Evolutionary conservation across 2,113 vertebrate genomes (phyloP).

Genomic region (Microtus richardsoni): DNA sequence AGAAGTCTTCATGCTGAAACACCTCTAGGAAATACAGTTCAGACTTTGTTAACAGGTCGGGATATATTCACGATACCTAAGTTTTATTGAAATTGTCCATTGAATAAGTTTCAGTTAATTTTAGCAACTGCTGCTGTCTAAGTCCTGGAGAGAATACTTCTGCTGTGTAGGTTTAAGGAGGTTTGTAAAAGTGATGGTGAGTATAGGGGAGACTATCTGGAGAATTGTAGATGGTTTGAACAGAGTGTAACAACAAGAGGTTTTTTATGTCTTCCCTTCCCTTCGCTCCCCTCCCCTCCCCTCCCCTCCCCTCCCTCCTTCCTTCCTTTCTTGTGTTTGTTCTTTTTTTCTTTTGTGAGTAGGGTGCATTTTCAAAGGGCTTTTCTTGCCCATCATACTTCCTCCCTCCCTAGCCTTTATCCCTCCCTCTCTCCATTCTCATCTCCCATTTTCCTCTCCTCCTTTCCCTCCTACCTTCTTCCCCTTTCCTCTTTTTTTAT

Average conservation of each 20-base stretch:
- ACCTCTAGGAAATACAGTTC: neutral
- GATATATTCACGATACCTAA: neutral
- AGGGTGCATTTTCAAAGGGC: neutral
- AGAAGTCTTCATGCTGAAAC: neutral
- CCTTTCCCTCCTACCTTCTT: neutral
- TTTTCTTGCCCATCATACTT: neutral
- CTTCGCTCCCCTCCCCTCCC: accelerated
- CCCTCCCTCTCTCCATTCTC: neutral
- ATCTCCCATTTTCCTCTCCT: neutral
- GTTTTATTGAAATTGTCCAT: neutral
- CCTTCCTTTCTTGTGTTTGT: too few relatives aligned
- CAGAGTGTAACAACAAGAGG: too few relatives aligned
- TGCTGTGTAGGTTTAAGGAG: neutral
- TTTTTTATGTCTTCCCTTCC: too few relatives aligned
- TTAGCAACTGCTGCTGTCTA: constrained; percentile 33
- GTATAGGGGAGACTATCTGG: neutral
- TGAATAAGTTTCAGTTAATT: neutral
- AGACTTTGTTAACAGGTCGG: constrained; percentile 6
- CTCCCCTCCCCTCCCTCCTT: too few relatives aligned
- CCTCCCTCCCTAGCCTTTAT: too few relatives aligned
- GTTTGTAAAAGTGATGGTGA: neutral
- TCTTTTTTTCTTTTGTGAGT: neutral
- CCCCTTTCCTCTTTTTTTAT: neutral
- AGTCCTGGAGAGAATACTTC: neutral
- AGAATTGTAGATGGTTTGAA: neutral